A percentile compares a stretch with the other conserved stretches of the same genome.
These are phyloP conservation scores for Limnephilus lunatus DNA, from an alignment of 2,888 invertebrate genomes.

Conservation along the genomic window DNA sequence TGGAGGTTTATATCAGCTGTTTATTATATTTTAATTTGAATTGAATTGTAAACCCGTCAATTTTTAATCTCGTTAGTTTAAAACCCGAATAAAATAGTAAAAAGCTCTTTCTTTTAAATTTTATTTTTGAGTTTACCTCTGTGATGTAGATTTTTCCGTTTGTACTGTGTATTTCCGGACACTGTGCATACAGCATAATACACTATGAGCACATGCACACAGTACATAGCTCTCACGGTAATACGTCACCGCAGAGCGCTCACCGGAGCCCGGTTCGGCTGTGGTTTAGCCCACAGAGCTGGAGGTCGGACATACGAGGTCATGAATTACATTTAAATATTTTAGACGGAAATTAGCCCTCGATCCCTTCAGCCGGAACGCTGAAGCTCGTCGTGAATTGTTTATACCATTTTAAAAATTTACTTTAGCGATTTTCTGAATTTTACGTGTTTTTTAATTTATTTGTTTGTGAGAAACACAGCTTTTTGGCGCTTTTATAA, in stretches of 20 bases:
- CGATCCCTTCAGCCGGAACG: not conserved
- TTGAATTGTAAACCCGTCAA: too few relatives aligned
- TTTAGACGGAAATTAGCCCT: not conserved
- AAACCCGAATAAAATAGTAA: too few relatives aligned
- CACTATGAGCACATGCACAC: not conserved
- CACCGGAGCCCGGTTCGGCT: not conserved
- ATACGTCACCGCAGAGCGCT: not conserved
- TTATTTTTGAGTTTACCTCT: too few relatives aligned
- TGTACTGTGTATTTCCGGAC: too few relatives aligned
- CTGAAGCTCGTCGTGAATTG: not conserved
- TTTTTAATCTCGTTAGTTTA: too few relatives aligned
- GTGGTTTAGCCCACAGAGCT: not conserved
- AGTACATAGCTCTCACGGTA: not conserved
- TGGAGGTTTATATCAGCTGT: too few relatives aligned
- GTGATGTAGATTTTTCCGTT: too few relatives aligned
- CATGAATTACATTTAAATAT: not conserved
- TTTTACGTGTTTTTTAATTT: not conserved
- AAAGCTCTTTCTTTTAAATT: too few relatives aligned
- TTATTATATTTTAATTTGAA: too few relatives aligned
- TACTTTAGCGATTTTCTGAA: not conserved
- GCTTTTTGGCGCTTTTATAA: too few relatives aligned
- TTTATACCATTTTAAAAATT: not conserved
- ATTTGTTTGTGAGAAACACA: not conserved
- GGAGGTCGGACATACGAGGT: not conserved
- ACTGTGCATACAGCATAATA: not conserved